Evolutionary conservation across 1,140 invertebrate genomes (phyloP).

Genomic region (Lucilia cuprina): DNA sequence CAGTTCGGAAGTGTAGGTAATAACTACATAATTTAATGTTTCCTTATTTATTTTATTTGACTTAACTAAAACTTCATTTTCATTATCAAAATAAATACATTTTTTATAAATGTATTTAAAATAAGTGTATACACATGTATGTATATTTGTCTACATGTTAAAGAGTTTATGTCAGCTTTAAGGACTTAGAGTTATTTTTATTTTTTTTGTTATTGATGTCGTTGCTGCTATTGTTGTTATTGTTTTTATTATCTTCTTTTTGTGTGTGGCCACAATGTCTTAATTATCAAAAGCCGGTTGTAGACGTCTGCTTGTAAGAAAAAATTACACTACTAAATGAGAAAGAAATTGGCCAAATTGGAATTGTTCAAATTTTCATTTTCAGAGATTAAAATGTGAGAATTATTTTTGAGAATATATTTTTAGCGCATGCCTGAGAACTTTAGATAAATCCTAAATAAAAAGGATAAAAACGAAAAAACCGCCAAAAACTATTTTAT

Average conservation of each 20-base stretch:
- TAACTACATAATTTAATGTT: too few species aligned
- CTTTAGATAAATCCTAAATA: neutral
- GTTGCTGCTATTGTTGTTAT: neutral
- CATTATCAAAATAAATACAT: too few species aligned
- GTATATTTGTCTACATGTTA: too few species aligned
- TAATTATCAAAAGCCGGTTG: slow-evolving; percentile 28
- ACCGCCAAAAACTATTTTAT: slow-evolving; percentile 1
- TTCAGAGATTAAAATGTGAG: neutral
- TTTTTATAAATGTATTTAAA: too few species aligned
- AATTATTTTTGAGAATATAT: neutral
- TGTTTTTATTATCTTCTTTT: neutral
- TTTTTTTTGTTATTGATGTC: neutral
- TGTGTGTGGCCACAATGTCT: slow-evolving; percentile 20
- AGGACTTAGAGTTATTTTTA: neutral
- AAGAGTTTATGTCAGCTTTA: neutral
- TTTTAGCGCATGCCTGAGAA: slow-evolving; percentile 3
- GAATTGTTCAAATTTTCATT: neutral
- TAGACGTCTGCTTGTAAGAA: slow-evolving; percentile 4
- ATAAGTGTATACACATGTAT: too few species aligned
- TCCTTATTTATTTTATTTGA: too few species aligned
- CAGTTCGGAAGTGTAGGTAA: too few species aligned
- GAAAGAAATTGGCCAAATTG: neutral
- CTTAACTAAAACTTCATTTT: too few species aligned
- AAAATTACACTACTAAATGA: slow-evolving; percentile 13
- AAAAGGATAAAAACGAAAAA: slow-evolving; percentile 1